Evolutionary conservation across 2,113 vertebrate genomes (phyloP), one percentile per base, ranked within the genome.

Genomic region (Pseudorectes ferrugineus): DNA sequence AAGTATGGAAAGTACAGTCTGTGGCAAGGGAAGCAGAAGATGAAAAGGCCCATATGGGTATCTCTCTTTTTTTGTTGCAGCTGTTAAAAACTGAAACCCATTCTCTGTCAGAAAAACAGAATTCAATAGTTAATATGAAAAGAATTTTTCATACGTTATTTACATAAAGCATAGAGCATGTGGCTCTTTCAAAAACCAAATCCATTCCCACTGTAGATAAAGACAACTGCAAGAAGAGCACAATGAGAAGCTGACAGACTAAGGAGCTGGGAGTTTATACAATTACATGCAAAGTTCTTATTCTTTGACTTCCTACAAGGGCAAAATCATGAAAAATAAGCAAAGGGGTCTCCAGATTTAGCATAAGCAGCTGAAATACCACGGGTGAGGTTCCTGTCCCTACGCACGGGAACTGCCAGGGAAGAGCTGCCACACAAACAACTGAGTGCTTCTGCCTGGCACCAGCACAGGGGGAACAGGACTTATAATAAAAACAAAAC

Each of bases 21-120:
- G 92, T 61, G 65, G 93, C 61, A 92, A 93, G 57, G 75, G 67
- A 96, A 88, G 87, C 52, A 85, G 75, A 94, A 92, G 78, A 92
- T 92, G 90, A 96, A 96, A 96, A 95, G 85, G 72, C 94, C 88
- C 94, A 95, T 96, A 90, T 97, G 93, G 94, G 82, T 80, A 67
- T 74, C 66, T 82, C 9, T 31, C 31, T 22, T 89, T 76, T 59
- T 66, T 72, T 88, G 20, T 55, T 96, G 72, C 94, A 96, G 94
- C 85, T 93, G 72, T 67, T 92, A 92, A 94, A 85, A 95, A 86
- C 55, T 72, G 92, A 95, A 95, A 93, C 45, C 25, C 51, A 86
- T 90, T 77, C 85, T 94, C 72, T 80, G 55, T 61, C 92, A 94
- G 85, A 93, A 94, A 94, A 94, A 86, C 10, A 90, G 76, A 95